Percentiles rank a stretch among this genome's conserved stretches.
phyloP scores from a whole-genome alignment of 2,113 vertebrate species.

The Malaclemys terrapin region DNA sequence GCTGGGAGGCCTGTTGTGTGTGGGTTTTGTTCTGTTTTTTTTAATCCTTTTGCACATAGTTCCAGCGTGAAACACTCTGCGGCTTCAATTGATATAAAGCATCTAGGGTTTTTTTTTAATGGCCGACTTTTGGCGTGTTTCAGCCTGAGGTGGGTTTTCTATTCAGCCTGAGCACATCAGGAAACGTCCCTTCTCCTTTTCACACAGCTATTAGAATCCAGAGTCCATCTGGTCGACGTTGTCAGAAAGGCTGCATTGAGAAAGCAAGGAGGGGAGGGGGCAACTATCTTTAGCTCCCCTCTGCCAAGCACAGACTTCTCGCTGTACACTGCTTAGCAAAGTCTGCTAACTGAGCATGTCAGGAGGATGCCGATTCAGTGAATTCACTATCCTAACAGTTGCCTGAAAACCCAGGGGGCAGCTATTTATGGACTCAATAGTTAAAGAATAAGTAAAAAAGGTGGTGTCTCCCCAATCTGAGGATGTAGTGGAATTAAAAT shows the following conservation, averaged over 20 bases:
- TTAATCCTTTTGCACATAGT: constrained; percentile 64
- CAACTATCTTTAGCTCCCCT: not conserved
- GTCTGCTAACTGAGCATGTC: not conserved
- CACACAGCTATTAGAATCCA: not conserved
- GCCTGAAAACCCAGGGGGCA: not conserved
- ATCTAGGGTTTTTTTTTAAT: constrained; percentile 43
- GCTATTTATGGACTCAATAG: not conserved
- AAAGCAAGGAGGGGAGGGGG: not conserved
- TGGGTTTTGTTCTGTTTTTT: constrained; percentile 59
- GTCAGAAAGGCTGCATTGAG: not conserved
- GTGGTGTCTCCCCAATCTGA: not conserved
- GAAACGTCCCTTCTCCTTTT: constrained; percentile 60
- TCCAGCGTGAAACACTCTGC: constrained; percentile 70
- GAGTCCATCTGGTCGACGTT: not conserved
- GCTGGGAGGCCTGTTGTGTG: constrained; percentile 70
- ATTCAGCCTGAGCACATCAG: constrained; percentile 45
- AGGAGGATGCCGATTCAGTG: not conserved
- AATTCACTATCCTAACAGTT: not conserved
- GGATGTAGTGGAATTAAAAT: not conserved
- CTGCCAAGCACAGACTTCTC: not conserved
- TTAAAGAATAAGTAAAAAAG: not conserved
- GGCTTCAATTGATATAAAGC: constrained; percentile 72
- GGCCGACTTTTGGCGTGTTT: constrained; percentile 41
- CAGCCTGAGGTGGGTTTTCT: constrained; percentile 68
- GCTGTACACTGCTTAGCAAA: not conserved